Conservation (phyloP, 2,113 vertebrate species). For the Sinosuthora webbiana region DNA sequence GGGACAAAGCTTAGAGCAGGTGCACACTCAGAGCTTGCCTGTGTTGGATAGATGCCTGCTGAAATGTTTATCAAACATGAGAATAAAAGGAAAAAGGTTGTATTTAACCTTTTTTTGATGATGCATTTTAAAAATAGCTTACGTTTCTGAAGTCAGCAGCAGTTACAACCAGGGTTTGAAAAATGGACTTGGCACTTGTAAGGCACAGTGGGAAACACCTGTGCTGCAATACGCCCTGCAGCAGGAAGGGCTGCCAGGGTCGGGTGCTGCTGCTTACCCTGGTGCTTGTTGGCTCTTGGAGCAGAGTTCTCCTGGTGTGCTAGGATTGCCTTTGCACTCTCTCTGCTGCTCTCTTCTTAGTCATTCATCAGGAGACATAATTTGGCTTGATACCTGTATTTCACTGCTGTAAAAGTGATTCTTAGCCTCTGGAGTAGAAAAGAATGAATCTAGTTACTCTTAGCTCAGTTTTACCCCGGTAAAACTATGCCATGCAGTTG, state of each 20-base stretch:
- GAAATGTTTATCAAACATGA: conserved; percentile 21
- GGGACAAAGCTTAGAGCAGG: neutral
- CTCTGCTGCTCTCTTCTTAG: neutral
- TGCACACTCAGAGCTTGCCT: neutral
- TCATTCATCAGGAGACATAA: neutral
- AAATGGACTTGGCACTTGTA: neutral
- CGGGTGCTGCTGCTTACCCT: neutral
- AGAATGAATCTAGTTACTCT: neutral
- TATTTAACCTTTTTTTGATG: neutral
- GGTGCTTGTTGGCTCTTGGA: neutral
- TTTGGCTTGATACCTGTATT: neutral
- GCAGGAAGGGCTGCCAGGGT: neutral
- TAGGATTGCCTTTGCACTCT: neutral
- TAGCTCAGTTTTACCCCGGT: neutral
- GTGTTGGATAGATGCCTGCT: neutral
- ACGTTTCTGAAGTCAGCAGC: neutral
- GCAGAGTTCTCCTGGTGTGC: neutral
- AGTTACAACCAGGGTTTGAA: conserved; percentile 2
- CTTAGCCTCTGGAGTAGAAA: neutral
- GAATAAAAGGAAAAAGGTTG: neutral
- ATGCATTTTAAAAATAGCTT: conserved; percentile 20
- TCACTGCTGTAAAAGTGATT: neutral
- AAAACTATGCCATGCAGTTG: neutral
- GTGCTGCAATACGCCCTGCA: neutral
- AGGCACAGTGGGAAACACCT: conserved; percentile 10